These are phyloP conservation scores for Arge pagana DNA, from an alignment of 2,888 invertebrate species.

Conservation along the genomic window DNA sequence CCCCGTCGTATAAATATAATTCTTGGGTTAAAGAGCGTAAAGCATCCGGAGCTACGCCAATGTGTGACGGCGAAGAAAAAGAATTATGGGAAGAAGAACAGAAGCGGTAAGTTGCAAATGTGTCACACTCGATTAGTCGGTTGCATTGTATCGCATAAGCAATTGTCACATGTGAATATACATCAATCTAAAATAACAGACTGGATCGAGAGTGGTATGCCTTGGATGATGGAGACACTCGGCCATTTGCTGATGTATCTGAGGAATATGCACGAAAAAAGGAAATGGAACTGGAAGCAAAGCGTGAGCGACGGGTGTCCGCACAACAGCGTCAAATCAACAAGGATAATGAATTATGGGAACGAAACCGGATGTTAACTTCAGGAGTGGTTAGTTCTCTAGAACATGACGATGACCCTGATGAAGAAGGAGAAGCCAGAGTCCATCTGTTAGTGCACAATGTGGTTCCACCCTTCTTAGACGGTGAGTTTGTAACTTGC, in stretches of 20 bases:
- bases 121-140: too few species aligned
- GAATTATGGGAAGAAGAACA: conserved; percentile 91
- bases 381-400: conserved; percentile 91
- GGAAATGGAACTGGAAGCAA: conserved; percentile 89
- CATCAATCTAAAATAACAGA: conserved; percentile 51
- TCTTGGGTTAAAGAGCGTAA: conserved; percentile 74
- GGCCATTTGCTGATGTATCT: conserved; percentile 88
- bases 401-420: conserved; percentile 88
- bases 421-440: conserved; percentile 92
- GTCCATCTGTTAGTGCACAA: conserved; percentile 97
- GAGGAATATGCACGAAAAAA: conserved; percentile 92
- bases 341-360: conserved; percentile 98
- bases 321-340: conserved; percentile 97
- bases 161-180: too few species aligned
- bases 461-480: conserved; percentile 97
- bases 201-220: conserved; percentile 97
- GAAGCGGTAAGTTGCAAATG: conserved; percentile 59
- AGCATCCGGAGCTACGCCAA: conserved; percentile 69
- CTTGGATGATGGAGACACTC: conserved; percentile 92
- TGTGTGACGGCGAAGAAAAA: conserved; percentile 66
- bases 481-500: conserved; percentile 78
- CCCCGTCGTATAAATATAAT: conserved; percentile 87
- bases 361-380: conserved; percentile 95
- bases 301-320: conserved; percentile 89
- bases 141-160: too few species aligned